Percentiles rank a stretch among this genome's conserved stretches.
Conservation (phyloP, 2,888 invertebrate genomes). For the Osedax frankpressi region DNA sequence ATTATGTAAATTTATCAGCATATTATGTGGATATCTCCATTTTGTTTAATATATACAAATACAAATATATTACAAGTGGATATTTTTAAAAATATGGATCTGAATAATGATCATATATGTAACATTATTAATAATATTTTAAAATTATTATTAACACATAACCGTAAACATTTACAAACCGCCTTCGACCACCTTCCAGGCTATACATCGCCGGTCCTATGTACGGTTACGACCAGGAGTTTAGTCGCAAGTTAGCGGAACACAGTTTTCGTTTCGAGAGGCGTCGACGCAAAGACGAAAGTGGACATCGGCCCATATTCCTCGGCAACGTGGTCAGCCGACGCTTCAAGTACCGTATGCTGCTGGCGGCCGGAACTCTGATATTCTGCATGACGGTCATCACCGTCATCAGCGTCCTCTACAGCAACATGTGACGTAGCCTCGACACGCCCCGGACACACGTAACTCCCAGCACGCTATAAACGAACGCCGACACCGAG, state of each 20-base stretch:
- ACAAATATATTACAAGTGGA: no score
- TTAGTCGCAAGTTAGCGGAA: not conserved
- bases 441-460: not conserved
- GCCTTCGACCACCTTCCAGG: constrained; percentile 11
- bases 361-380: constrained; percentile 26
- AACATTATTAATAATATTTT: not conserved
- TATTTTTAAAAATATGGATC: not conserved
- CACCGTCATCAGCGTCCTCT: constrained; percentile 29
- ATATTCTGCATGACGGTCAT: constrained; percentile 28
- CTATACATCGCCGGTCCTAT: constrained; percentile 23
- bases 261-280: not conserved
- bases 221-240: constrained; percentile 15
- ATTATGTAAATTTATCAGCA: no score
- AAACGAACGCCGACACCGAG: no score
- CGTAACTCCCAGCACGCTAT: not conserved
- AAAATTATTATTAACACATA: not conserved
- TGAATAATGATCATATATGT: not conserved
- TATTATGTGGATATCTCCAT: no score
- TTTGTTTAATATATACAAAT: no score
- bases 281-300: constrained; percentile 11
- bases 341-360: constrained; percentile 28
- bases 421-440: constrained; percentile 25
- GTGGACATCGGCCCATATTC: constrained; percentile 28
- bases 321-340: constrained; percentile 27
- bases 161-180: not conserved